phyloP scores from a whole-genome alignment of 2,113 vertebrate species.

The Microtus ochrogaster region DNA sequence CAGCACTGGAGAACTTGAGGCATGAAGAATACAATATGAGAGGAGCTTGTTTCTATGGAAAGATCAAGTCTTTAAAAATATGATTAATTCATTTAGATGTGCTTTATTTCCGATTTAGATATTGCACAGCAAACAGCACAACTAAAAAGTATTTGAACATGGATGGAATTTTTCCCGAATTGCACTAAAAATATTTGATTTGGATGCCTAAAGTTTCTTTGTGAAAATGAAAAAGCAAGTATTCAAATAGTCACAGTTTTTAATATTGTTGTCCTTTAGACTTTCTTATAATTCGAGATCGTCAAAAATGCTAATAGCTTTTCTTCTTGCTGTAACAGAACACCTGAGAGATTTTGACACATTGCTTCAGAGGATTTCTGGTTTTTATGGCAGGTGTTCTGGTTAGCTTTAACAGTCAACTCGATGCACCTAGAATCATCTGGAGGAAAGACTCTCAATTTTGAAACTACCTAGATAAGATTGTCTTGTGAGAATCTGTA shows the following conservation, averaged over 20 bases:
- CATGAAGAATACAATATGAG: neutral
- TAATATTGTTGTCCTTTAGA: neutral
- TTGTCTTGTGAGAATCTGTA: neutral
- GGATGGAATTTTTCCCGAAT: neutral
- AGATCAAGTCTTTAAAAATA: neutral
- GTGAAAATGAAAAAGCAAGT: neutral
- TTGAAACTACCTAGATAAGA: neutral
- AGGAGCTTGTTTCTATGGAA: neutral
- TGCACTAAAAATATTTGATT: neutral
- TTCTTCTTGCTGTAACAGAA: neutral
- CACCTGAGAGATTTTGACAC: neutral
- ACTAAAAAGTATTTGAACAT: slow-evolving; percentile 3
- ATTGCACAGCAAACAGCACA: neutral
- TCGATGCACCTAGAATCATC: neutral
- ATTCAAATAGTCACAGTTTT: neutral
- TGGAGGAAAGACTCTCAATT: neutral
- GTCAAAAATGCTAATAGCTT: neutral
- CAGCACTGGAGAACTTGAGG: neutral
- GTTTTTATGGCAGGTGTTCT: neutral
- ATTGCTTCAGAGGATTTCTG: neutral
- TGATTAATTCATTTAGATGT: slow-evolving; percentile 21
- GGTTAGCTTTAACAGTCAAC: neutral
- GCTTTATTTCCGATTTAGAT: neutral
- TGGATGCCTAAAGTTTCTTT: neutral
- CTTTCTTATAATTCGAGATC: neutral